phyloP scores from a whole-genome alignment of 2,113 vertebrate genomes.

The Marmota flaviventris region DNA sequence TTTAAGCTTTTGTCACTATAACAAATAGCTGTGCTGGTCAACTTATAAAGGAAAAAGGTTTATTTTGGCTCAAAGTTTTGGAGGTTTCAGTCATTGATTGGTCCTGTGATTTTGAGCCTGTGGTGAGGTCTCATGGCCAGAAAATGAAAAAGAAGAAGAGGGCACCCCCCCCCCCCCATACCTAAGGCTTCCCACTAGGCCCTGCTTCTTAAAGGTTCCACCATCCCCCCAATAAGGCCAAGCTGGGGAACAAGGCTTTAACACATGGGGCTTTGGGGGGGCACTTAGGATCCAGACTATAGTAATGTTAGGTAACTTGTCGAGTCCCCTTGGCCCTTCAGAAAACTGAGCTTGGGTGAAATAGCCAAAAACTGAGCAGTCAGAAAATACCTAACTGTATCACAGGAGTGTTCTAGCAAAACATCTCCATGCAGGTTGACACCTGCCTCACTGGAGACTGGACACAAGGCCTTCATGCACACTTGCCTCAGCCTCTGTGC shows the following conservation, averaged over 20 bases:
- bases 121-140: neutral
- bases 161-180: neutral
- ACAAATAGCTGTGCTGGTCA: neutral
- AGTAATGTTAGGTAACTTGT: neutral
- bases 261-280: neutral
- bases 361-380: neutral
- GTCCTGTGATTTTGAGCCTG: neutral
- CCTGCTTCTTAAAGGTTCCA: neutral
- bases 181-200: neutral
- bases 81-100: neutral
- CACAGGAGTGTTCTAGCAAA: neutral
- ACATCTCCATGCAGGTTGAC: neutral
- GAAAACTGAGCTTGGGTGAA: neutral
- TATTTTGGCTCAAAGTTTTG: neutral
- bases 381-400: neutral
- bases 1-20: neutral
- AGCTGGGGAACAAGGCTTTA: neutral
- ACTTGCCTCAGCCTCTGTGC: neutral
- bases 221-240: neutral
- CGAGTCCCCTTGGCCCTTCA: neutral
- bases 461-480: neutral
- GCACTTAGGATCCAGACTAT: neutral
- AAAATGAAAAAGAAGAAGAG: neutral
- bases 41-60: neutral
- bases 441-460: too few species aligned